Evolutionary conservation across 2,888 invertebrate species (phyloP), one percentile per base, ranked within the genome.

Genomic region (Aphodius granarius): DNA sequence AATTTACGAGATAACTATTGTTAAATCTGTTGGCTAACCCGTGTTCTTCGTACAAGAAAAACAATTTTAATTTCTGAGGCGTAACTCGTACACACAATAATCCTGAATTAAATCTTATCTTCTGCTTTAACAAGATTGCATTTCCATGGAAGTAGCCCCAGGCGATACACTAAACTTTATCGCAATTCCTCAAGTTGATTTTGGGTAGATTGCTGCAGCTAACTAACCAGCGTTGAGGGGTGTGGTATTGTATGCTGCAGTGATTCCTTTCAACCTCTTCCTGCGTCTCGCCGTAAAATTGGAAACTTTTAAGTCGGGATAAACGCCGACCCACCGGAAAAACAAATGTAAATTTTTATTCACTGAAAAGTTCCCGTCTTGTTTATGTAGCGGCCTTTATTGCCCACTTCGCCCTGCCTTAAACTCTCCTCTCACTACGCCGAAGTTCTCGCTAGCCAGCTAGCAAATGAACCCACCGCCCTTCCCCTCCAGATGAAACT

Each of bases 341-440:
- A 43, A 68, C 21, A 68, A 68, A 68, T 68, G 68, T 68, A 68
- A 68, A 68, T 68, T 68, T 68, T 68, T 21, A 68, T 68, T 68
- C 68, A 68, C 21, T 68, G 20, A 20, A 68, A 68, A 68, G 68
- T 68, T 68, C 22, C 68, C n/a, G 66, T 19, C 68, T 20, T 68
- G 68, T 68, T 68, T 68, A 68, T 68, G 22, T 22, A 68, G 21
- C 20, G 68, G 68, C 68, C 68, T 68, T 68, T 68, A 68, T 68
- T 68, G 68, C 68, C 22, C 68, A 22, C 20, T n/a, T 21, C 21
- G 68, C 68, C 21, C 20, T 21, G 22, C 68, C 68, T 68, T 68
- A n/a, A 68, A 21, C n/a, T 20, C 68, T 68, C 68, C 21, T 21
- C 20, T 21, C 21, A 22, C 68, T 20, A 20, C 20, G 22, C 68